Conservation (phyloP, 2,113 vertebrate species). For the Tauraco erythrolophus region DNA sequence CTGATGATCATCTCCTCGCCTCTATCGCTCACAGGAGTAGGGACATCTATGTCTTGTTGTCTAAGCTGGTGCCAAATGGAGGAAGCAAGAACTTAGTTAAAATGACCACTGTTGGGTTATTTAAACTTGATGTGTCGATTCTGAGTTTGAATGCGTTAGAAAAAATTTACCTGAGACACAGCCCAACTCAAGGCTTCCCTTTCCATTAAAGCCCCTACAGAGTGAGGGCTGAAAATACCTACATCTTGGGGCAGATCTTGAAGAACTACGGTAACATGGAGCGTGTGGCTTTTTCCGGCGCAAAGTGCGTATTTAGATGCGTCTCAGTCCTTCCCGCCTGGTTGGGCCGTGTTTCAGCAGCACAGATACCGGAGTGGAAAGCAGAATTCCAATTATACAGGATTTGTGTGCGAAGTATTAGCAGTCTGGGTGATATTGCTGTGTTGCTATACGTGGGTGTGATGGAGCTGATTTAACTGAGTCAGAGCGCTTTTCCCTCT, state of each 20-base stretch:
- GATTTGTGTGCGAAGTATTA: neutral
- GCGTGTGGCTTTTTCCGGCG: rapidly evolving
- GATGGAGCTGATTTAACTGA: neutral
- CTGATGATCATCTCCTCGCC: neutral
- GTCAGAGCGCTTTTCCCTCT: neutral
- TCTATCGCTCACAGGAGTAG: rapidly evolving
- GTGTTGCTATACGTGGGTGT: neutral
- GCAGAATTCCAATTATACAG: rapidly evolving
- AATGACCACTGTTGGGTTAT: neutral
- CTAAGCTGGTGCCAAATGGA: neutral
- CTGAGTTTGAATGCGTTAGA: neutral
- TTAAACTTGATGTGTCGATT: neutral
- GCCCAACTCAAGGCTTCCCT: neutral
- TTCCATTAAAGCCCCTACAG: neutral
- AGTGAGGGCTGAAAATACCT: neutral
- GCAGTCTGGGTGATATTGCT: neutral
- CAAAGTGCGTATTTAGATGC: neutral
- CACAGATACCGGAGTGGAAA: neutral
- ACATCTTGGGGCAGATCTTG: rapidly evolving
- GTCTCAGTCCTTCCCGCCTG: neutral
- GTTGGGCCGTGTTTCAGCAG: neutral
- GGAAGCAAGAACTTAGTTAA: neutral
- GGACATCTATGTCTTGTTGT: neutral
- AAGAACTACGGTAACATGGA: neutral
- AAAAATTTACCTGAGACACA: neutral